A percentile compares a stretch with the other conserved stretches of the same genome.
Evolutionary conservation across 2,113 vertebrate genomes (phyloP).

Genomic region (Lagopus leucura): DNA sequence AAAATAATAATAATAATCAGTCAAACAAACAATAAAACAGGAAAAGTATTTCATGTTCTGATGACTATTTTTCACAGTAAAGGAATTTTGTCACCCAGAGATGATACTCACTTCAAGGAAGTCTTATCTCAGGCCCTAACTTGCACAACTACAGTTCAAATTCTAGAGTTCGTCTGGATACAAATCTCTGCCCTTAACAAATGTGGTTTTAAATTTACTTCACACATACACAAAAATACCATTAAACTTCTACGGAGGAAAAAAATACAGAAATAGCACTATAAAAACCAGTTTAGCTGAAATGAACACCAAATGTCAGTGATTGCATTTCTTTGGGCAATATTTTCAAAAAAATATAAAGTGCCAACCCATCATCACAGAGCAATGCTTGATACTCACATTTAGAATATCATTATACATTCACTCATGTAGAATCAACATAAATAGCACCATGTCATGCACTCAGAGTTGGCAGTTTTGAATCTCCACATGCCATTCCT

Average conservation of each 20-base stretch:
- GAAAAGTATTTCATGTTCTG: neutral
- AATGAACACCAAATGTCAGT: neutral
- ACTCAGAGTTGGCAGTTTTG: neutral
- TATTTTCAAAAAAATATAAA: neutral
- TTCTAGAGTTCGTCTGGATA: neutral
- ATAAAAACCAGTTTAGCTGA: neutral
- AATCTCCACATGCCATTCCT: neutral
- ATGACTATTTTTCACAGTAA: neutral
- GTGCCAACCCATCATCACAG: neutral
- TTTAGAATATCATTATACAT: neutral
- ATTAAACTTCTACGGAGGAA: neutral
- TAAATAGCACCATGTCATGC: neutral
- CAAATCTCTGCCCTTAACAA: neutral
- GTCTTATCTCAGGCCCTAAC: neutral
- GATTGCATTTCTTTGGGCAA: neutral
- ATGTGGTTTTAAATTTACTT: neutral
- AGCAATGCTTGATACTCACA: neutral
- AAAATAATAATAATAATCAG: neutral
- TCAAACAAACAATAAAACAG: neutral
- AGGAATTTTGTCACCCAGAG: neutral
- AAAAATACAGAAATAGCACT: neutral
- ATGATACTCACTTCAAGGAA: neutral
- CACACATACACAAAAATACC: neutral
- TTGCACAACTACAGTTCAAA: neutral
- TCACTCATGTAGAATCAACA: slow-evolving; percentile 7